Evolutionary conservation across 2,888 invertebrate species (phyloP).

Genomic region (Drosophila recens): DNA sequence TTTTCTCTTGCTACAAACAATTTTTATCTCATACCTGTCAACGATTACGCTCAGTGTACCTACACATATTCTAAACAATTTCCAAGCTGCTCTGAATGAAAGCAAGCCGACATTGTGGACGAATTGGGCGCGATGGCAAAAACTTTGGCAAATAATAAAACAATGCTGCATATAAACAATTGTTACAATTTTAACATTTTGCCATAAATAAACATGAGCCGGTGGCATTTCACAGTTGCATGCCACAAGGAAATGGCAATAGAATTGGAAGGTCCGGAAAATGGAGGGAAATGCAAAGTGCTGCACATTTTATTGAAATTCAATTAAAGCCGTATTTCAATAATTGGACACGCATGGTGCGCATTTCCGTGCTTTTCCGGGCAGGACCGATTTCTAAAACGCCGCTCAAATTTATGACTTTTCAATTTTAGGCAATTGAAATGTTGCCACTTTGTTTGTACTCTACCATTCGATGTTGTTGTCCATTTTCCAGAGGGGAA

Average conservation of each 20-base stretch:
- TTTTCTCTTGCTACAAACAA: neutral
- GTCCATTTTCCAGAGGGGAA: constrained; percentile 57
- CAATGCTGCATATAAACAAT: constrained; percentile 72
- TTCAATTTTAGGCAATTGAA: constrained; percentile 78
- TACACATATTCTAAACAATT: constrained; percentile 69
- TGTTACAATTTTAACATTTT: constrained; percentile 70
- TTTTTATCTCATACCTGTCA: neutral
- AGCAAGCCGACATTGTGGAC: constrained; percentile 9
- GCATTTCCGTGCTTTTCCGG: constrained; percentile 77
- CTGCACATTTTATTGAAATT: constrained; percentile 82
- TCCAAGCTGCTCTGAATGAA: constrained; percentile 33
- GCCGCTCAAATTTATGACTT: constrained; percentile 80
- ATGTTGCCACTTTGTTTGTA: constrained; percentile 69
- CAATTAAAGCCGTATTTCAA: constrained; percentile 85
- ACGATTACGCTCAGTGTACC: constrained; percentile 27
- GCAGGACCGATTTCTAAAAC: constrained; percentile 58
- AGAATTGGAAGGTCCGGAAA: constrained; percentile 1
- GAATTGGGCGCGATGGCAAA: constrained; percentile 35
- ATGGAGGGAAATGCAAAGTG: constrained; percentile 62
- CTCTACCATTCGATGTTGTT: constrained; percentile 16
- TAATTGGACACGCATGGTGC: constrained; percentile 84
- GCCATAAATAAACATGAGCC: constrained; percentile 77
- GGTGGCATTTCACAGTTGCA: constrained; percentile 48
- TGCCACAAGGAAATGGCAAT: constrained; percentile 9
- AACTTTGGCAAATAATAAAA: constrained; percentile 77